Percentiles rank a stretch among this genome's conserved stretches.
Evolutionary conservation across 2,113 vertebrate species (phyloP).

Genomic region (Echinops telfairi): DNA sequence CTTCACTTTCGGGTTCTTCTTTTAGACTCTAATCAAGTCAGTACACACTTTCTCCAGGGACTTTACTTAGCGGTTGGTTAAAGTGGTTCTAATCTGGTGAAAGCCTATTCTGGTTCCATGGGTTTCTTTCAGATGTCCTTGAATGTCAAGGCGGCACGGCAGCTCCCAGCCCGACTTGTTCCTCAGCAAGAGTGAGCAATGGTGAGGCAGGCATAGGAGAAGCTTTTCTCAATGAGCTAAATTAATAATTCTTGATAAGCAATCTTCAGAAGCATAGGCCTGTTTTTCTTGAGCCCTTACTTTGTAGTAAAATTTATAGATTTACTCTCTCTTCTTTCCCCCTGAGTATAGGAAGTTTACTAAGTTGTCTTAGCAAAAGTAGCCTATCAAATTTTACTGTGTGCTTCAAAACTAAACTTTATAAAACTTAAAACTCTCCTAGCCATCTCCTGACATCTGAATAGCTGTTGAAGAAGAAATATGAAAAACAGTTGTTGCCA

Average conservation of each 20-base stretch:
- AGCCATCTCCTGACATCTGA: not conserved
- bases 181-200: no score
- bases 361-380: conserved; percentile 33
- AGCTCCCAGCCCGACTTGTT: no score
- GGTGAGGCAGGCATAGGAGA: no score
- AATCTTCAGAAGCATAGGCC: not conserved
- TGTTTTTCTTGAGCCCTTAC: not conserved
- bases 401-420: conserved; percentile 7
- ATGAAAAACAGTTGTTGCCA: not conserved
- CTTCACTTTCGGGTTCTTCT: no score
- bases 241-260: not conserved
- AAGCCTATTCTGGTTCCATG: no score
- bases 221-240: no score
- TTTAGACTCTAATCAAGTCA: no score
- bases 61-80: no score
- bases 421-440: not conserved
- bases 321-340: conserved; percentile 8
- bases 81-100: no score
- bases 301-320: not conserved
- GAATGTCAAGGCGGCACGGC: no score
- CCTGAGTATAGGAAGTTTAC: not conserved
- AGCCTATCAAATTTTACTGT: conserved; percentile 18
- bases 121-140: no score
- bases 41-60: no score
- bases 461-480: not conserved